phyloP scores from a whole-genome alignment of 2,888 invertebrate species.

The Prosopocoilus inquinatus region DNA sequence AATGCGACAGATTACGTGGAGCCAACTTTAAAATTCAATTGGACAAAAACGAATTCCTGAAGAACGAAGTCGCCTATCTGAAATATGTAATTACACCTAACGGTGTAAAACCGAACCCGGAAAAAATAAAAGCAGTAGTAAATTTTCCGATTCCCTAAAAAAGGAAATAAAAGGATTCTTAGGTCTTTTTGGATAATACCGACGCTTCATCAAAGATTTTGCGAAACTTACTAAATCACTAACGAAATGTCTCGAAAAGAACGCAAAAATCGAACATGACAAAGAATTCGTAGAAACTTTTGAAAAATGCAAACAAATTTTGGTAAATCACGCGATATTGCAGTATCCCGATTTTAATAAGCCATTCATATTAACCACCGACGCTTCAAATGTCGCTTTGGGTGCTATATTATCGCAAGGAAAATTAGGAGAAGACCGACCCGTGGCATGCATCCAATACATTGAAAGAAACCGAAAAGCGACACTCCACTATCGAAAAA shows the following conservation, averaged over 20 bases:
- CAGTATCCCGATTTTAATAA: constrained; percentile 13
- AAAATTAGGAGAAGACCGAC: constrained; percentile 13
- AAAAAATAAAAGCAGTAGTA: constrained; percentile 9
- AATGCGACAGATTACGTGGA: constrained; percentile 16
- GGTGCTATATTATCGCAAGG: constrained; percentile 23
- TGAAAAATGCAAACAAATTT: neutral
- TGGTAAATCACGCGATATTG: constrained; percentile 11
- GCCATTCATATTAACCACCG: constrained; percentile 17
- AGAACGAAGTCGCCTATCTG: constrained; percentile 9
- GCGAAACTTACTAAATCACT: constrained; percentile 10
- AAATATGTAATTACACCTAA: constrained; percentile 16
- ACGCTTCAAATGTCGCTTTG: constrained; percentile 15
- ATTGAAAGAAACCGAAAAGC: constrained; percentile 18
- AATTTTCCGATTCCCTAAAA: constrained; percentile 12
- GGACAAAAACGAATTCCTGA: constrained; percentile 16
- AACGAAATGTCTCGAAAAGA: constrained; percentile 2
- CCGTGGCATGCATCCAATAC: constrained; percentile 25
- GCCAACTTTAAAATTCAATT: constrained; percentile 26
- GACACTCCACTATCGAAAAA: constrained; percentile 21
- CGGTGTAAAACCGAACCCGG: constrained; percentile 16
- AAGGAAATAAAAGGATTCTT: constrained; percentile 14
- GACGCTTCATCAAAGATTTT: constrained; percentile 11
- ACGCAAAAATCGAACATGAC: no score
- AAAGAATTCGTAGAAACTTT: no score
- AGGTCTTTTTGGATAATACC: constrained; percentile 3